These are phyloP conservation scores for Drosophila malerkotliana DNA, from an alignment of 1,140 invertebrate species.

Conservation along the genomic window DNA sequence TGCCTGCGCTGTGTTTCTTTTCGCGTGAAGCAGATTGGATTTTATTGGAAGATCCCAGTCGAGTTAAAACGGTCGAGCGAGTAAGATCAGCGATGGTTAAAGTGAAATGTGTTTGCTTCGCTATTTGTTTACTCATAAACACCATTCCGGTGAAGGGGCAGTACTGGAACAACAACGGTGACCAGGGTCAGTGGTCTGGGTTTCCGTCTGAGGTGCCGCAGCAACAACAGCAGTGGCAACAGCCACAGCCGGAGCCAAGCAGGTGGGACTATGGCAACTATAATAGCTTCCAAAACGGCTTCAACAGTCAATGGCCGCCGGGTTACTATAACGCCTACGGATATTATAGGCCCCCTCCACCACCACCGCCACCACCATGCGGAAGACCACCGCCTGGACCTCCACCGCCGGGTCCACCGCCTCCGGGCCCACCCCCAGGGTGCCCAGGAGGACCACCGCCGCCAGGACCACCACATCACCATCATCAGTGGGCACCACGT, in stretches of 20 bases:
- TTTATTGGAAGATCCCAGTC: conserved; percentile 34
- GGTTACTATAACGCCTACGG: conserved; percentile 42
- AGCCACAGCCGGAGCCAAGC: conserved; percentile 26
- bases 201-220: background rate
- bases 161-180: conserved; percentile 12
- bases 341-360: conserved; percentile 49
- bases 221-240: background rate
- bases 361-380: conserved; percentile 32
- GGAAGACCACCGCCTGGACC: conserved; percentile 29
- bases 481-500: conserved; percentile 19
- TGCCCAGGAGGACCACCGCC: conserved; percentile 22
- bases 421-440: conserved; percentile 29
- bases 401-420: conserved; percentile 28
- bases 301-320: conserved; percentile 35
- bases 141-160: conserved; percentile 22
- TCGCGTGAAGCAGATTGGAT: conserved; percentile 12
- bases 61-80: conserved; percentile 28
- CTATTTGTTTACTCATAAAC: conserved; percentile 15
- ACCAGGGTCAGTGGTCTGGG: conserved; percentile 3
- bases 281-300: conserved; percentile 17
- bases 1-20: conserved; percentile 17
- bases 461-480: background rate
- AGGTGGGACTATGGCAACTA: conserved; percentile 40
- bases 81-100: conserved; percentile 32
- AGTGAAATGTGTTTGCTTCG: conserved; percentile 5